Base-by-base conservation (phyloP, 92 coral and sea anemone genomes). In the Palythoa grandiflora region DNA sequence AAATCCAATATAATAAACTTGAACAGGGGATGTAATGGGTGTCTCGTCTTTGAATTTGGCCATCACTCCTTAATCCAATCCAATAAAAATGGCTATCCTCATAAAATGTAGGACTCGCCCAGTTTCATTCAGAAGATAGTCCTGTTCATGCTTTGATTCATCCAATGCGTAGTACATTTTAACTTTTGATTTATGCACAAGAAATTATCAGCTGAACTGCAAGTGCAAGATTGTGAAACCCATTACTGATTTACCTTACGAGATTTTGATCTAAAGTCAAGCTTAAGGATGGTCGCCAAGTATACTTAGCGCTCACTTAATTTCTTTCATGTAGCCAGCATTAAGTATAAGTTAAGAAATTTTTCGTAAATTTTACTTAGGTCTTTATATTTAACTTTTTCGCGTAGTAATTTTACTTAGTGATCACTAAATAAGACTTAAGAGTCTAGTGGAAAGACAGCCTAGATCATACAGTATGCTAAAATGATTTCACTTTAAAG, bases 91-190 rank as follows among this genome's bases (percentile, higher is more conserved):
- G 80, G 80, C 63, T 50, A 76, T 50, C 66, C 80, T 76, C 48
- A 20, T 51, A 76, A 76, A 76, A 20, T 76, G 80, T 76, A 51
- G 80, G 17, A 15, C 59, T 75, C 53, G 13, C 78, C 54, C 51
- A 73, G 78, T 71, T 1, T 73, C 78, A 73, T 72, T 72, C 50
- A 72, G 77, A 72, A 78, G 51, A 78, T 54, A 20, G 38, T 78
- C 71, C 7, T 28, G 28, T 0, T 28, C 0, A 0, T 54, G 51
- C 68, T 13, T 55, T 66, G 19, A 78, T 83, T 83, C 75, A 44
- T 83, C 53, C 36, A 78, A 83, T 65, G 78, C 75, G 61, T 83
- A 83, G 28, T 28, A 28, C 28, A 66, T 83, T 83, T 83, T 68
- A 3, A 66, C 10, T 39, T 73, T 39, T 10, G 55, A 38, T 73